Evolutionary conservation across 2,797 vertebrate species (phyloP).

Genomic region (Paramormyrops hopkinsi): DNA sequence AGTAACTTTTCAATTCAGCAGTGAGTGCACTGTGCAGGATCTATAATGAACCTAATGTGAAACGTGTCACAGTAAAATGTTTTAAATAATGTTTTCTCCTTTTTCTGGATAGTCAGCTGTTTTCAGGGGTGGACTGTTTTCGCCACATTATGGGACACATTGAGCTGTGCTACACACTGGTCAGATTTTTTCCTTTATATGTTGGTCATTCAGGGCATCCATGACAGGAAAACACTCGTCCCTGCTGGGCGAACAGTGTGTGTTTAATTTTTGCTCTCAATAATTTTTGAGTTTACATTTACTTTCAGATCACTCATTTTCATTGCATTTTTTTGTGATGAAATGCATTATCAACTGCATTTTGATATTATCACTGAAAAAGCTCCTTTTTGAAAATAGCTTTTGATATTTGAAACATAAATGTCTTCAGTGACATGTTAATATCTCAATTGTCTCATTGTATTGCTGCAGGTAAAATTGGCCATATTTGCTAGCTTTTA

Average conservation of each 20-base stretch:
- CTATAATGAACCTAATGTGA: neutral
- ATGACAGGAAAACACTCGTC: neutral
- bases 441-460: neutral
- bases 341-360: neutral
- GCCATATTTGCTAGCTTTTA: neutral
- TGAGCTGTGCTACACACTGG: neutral
- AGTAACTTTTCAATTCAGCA: neutral
- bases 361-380: neutral
- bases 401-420: neutral
- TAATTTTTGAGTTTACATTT: neutral
- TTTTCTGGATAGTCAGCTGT: neutral
- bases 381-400: neutral
- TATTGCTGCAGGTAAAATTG: neutral
- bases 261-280: no score
- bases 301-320: neutral
- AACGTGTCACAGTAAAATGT: slow-evolving; percentile 1
- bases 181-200: neutral
- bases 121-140: neutral
- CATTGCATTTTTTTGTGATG: neutral
- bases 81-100: neutral
- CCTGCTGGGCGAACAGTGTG: neutral
- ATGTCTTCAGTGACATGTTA: neutral
- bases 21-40: neutral
- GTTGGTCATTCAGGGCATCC: neutral
- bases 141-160: neutral